Evolutionary conservation across 2,797 vertebrate species (phyloP).

Genomic region (Holocentrus rufus): DNA sequence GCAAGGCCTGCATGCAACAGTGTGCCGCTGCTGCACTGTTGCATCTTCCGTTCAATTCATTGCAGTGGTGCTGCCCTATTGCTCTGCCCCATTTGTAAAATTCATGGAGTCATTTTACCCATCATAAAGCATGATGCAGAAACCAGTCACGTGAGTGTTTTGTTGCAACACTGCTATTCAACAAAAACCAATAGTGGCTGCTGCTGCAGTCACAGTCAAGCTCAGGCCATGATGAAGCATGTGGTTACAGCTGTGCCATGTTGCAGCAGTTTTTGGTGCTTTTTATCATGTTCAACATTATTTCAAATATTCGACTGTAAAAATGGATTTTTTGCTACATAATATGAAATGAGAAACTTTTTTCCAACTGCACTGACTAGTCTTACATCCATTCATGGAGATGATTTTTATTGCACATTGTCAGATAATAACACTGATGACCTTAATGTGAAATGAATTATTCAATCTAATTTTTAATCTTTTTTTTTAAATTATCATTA

Average conservation of each 20-base stretch:
- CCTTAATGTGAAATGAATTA: slow-evolving; percentile 32
- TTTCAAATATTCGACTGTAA: slow-evolving; percentile 29
- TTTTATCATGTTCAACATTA: slow-evolving; percentile 42
- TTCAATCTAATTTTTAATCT: slow-evolving; percentile 25
- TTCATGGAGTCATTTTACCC: slow-evolving; percentile 21
- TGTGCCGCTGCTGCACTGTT: neutral
- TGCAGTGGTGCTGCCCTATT: neutral
- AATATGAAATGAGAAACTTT: slow-evolving; percentile 52
- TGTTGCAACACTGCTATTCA: slow-evolving; percentile 10
- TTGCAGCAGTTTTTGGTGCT: slow-evolving; percentile 25
- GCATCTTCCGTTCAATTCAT: neutral
- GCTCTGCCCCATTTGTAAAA: slow-evolving; percentile 5
- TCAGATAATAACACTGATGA: slow-evolving; percentile 37
- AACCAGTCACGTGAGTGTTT: slow-evolving; percentile 17
- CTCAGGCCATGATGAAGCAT: slow-evolving; percentile 32
- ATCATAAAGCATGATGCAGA: slow-evolving; percentile 14
- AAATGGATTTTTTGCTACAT: slow-evolving; percentile 35
- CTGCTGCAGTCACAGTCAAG: slow-evolving; percentile 33
- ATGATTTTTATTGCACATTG: slow-evolving; percentile 38
- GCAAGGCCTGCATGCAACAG: slow-evolving; percentile 12
- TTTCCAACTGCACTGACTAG: slow-evolving; percentile 43
- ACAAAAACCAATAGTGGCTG: slow-evolving; percentile 57
- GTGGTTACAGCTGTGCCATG: slow-evolving; percentile 28
- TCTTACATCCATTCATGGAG: slow-evolving; percentile 21
- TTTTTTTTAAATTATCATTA: slow-evolving; percentile 27